phyloP scores from a whole-genome alignment of 2,113 vertebrate genomes.

The Mirounga angustirostris region DNA sequence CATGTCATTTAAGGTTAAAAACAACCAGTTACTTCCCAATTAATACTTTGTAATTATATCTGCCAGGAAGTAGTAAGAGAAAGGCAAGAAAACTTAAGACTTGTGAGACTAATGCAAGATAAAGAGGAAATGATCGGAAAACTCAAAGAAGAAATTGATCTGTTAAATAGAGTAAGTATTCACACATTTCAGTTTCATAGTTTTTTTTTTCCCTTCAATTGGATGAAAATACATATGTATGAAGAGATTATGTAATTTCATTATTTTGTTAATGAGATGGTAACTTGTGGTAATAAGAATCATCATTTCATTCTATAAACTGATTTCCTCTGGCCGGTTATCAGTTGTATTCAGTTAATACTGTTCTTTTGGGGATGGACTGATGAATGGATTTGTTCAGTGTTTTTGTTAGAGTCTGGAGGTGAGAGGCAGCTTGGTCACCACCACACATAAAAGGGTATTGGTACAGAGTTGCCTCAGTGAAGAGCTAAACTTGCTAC shows the following conservation, averaged over 20 bases:
- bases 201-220: neutral
- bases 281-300: slow-evolving; percentile 4
- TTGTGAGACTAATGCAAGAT: slow-evolving; percentile 93
- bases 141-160: slow-evolving; percentile 97
- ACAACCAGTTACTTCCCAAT: neutral
- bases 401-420: slow-evolving; percentile 34
- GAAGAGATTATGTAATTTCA: neutral
- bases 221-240: neutral
- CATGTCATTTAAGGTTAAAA: slow-evolving; percentile 34
- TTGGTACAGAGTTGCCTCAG: neutral
- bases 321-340: neutral
- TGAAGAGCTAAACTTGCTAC: neutral
- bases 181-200: neutral
- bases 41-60: slow-evolving; percentile 71
- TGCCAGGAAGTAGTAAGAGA: slow-evolving; percentile 94
- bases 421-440: neutral
- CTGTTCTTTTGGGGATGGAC: neutral
- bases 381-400: neutral
- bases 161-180: slow-evolving; percentile 96
- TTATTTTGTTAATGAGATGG: neutral
- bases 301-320: neutral
- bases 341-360: neutral
- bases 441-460: neutral
- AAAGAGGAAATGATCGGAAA: slow-evolving; percentile 96
- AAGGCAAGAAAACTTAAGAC: slow-evolving; percentile 92